A percentile compares a stretch with the other conserved stretches of the same genome.
phyloP scores from a whole-genome alignment of 2,888 invertebrate species.

The Morpho helenor region DNA sequence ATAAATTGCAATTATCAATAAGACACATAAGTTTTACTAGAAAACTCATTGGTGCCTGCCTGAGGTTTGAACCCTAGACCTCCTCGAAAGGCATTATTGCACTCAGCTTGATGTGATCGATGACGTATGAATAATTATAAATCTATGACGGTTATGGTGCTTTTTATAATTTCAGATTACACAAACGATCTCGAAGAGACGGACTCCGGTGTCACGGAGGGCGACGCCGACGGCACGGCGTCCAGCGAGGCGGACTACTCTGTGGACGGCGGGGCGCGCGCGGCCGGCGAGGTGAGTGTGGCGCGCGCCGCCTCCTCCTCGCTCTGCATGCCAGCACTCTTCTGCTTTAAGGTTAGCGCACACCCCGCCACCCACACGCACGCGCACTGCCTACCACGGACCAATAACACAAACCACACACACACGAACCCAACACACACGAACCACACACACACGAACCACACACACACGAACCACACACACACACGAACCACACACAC shows the following conservation, averaged over 20 bases:
- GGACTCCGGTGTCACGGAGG: slow-evolving; percentile 22
- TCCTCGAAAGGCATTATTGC: too few species aligned
- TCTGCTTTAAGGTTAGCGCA: slow-evolving; percentile 89
- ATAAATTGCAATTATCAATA: too few species aligned
- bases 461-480: slow-evolving; percentile 15
- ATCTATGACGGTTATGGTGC: too few species aligned
- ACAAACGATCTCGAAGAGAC: slow-evolving; percentile 21
- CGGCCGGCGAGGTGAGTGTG: slow-evolving; percentile 52
- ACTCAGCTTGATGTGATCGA: too few species aligned
- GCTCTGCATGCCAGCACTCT: slow-evolving; percentile 92
- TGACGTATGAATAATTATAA: too few species aligned
- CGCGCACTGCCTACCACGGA: slow-evolving; percentile 7
- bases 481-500: too few species aligned
- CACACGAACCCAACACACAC: slow-evolving; percentile 22
- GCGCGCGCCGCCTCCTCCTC: slow-evolving; percentile 77
- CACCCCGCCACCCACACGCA: slow-evolving; percentile 27
- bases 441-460: slow-evolving; percentile 23
- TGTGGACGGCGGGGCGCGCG: slow-evolving; percentile 21
- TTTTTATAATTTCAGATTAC: slow-evolving; percentile 14
- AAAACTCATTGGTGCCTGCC: too few species aligned
- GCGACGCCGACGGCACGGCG: slow-evolving; percentile 20
- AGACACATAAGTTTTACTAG: too few species aligned
- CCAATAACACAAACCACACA: slow-evolving; percentile 13
- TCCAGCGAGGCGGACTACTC: slow-evolving; percentile 15
- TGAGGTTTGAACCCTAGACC: too few species aligned